Evolutionary conservation across 1,140 invertebrate species (phyloP).

Genomic region (Papilio polytes): DNA sequence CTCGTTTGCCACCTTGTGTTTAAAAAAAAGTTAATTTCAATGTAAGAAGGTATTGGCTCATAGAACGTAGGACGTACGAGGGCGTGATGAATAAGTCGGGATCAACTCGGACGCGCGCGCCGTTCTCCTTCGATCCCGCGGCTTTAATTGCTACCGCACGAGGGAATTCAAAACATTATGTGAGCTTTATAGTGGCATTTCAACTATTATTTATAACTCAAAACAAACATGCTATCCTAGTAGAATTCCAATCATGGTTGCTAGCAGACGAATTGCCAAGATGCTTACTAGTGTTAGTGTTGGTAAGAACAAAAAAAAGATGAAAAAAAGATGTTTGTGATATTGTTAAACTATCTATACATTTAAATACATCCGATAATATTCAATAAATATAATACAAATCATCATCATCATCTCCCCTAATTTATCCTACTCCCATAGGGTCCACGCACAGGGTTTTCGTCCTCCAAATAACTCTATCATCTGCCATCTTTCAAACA

Average conservation of each 20-base stretch:
- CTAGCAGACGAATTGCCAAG: background rate
- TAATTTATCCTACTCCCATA: too few relatives aligned
- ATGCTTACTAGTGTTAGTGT: background rate
- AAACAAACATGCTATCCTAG: conserved; percentile 21
- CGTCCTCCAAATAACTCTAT: too few relatives aligned
- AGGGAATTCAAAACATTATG: conserved; percentile 21
- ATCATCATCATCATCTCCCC: background rate
- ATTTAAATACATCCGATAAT: background rate
- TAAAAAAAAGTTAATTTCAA: too few relatives aligned
- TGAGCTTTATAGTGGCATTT: conserved; percentile 21
- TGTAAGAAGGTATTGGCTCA: background rate
- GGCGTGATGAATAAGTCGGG: background rate
- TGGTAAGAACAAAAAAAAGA: background rate
- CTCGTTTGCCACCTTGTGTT: too few relatives aligned
- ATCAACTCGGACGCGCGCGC: conserved; percentile 10
- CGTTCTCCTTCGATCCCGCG: background rate
- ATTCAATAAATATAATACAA: background rate
- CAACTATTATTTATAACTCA: conserved; percentile 34
- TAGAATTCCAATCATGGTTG: conserved; percentile 7
- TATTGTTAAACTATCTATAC: background rate
- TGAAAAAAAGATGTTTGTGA: background rate
- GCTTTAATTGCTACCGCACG: conserved; percentile 35
- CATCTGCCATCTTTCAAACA: too few relatives aligned
- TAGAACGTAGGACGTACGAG: background rate
- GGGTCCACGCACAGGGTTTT: too few relatives aligned